Evolutionary conservation across 35 echinoderm and acorn worm genomes (phyloP), one percentile per base, ranked within the genome.

Genomic region (Diadema setosum): DNA sequence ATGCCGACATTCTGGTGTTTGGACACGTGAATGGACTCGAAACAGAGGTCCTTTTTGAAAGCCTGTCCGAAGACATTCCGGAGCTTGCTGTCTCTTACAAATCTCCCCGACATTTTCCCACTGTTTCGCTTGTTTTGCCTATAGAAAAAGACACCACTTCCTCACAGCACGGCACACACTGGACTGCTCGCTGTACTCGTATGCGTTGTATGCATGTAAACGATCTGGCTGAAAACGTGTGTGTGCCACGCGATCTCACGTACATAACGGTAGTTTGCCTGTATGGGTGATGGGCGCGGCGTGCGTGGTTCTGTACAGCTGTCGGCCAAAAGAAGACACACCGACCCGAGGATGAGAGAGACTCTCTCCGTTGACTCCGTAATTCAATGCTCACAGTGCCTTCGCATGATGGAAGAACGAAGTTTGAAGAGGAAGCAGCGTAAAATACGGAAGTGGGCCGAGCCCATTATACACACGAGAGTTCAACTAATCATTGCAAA

Each of bases 71-170:
- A 95, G 17, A 95, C 93, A 78, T 95, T 84, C 24, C 93, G 42
- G 49, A 83, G 86, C 84, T 91, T 87, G 46, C 88, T 91, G 5
- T 75, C 67, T 42, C 93, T 86, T 0, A 95, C 89, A 65, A 94
- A 90, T 70, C 42, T 70, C 11, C 85, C 85, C 4, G 85, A 39
- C 85, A 87, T 87, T 63, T 64, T 85, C 16, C 4, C 32, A 58
- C 17, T 17, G 36, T 3, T 31, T 65, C 16, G 17, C 56, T 23
- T 4, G 20, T 26, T 59, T 59, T 59, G n/a, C n/a, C n/a, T n/a
- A 59, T 0, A 59, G 20, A 0, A 59, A 1, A 59, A 59, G 0
- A 18, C 56, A 23, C 29, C 16, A 18, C 56, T 59, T 4, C 29
- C 4, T 2, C 36, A 12, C 3, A 33, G 36, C 12, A 32, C 36